Conservation (phyloP, 1,140 invertebrate genomes). For the Phymastichus coffea region DNA sequence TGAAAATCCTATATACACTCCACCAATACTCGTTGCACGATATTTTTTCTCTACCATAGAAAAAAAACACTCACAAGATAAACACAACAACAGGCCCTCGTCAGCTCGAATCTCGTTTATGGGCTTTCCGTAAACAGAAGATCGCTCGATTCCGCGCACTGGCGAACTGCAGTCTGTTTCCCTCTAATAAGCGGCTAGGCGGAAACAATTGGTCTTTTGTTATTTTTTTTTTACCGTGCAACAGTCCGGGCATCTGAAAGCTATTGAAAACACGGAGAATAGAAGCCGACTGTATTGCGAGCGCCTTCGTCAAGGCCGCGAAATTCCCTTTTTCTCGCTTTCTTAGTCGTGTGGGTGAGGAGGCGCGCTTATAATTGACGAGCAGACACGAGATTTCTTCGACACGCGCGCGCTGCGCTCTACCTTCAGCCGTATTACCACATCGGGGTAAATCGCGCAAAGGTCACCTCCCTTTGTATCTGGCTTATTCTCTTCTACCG, state of each 20-base stretch:
- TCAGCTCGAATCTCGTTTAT: neutral
- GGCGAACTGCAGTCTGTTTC: neutral
- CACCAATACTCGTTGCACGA: too few species aligned
- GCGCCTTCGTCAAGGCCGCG: neutral
- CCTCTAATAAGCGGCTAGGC: slow-evolving; percentile 5
- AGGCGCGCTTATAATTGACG: neutral
- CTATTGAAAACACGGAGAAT: neutral
- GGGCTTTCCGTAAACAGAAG: neutral
- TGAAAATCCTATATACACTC: too few species aligned
- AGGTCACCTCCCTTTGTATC: neutral
- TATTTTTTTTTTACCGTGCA: neutral
- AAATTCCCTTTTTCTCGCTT: neutral
- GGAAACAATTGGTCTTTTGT: slow-evolving; percentile 26
- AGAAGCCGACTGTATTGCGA: too few species aligned
- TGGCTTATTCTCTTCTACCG: neutral
- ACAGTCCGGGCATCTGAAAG: neutral
- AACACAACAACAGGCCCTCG: neutral
- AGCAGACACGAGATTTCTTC: neutral
- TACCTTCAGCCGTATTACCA: neutral
- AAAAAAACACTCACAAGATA: neutral
- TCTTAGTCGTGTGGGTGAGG: neutral
- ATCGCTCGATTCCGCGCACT: slow-evolving; percentile 9
- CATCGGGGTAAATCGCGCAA: neutral
- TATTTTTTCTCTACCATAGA: too few species aligned
- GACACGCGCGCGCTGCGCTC: neutral